Base-by-base conservation (phyloP, 2,797 vertebrate genomes). In the Antrozous pallidus region DNA sequence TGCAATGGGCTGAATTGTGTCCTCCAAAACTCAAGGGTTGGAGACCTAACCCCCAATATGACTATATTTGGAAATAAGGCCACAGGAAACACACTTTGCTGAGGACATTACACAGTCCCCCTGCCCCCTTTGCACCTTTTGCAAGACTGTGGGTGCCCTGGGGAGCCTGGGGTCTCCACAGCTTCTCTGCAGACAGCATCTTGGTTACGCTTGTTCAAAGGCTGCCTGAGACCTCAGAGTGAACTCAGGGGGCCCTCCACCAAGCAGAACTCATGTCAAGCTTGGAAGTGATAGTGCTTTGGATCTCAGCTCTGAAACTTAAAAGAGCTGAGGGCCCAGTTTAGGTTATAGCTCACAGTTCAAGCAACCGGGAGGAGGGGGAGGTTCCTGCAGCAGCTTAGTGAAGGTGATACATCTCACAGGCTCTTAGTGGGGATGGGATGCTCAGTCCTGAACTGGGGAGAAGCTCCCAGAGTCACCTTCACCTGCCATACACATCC, bases 251-350 rank as follows among this genome's bases (percentile, higher is more conserved):
- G 56, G 9, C 70, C 42, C 77, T 75, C 38, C 58, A 17, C 47
- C 56, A 5, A 24, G 56, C 63, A 61, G 75, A 73, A 14, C 36
- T 3, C 1, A 54, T 0, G 0, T 28, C 10, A 12, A 58, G 73
- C 74, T 91, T 86, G 92, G 94, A 94, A 95, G 92, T 28, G 85
- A 70, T 71, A 18, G n/a, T 0, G 17, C 56, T 71, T 90, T 63
- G 8, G 47, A n/a, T 40, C 28, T 51, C 13, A 0, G 33, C 67
- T 33, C 63, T 2, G 6, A 78, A 88, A 80, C 89, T 51, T 83
- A 56, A 80, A 95, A 94, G 85, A 10, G 0, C 11, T 0, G 24
- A 33, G 40, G 56, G 24, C 61, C 45, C 20, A 8, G 1, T 26
- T 61, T 14, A n/a, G 18, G 22, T 70, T 6, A 3, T 2, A 13